phyloP scores from a whole-genome alignment of 2,113 vertebrate genomes.

The Sakesphorus luctuosus region DNA sequence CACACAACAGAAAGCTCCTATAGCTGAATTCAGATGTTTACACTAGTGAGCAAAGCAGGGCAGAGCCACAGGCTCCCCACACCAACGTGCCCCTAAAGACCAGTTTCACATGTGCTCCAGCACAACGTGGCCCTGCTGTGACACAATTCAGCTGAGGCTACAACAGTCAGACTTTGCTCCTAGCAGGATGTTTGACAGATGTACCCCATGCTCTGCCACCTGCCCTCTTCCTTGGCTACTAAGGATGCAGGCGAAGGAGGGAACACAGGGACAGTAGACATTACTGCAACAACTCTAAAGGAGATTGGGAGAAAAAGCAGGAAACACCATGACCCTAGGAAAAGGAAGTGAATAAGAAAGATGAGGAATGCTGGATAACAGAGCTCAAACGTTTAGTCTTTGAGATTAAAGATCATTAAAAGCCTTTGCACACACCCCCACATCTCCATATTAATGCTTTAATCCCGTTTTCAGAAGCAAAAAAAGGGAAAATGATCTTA shows the following conservation, averaged over 20 bases:
- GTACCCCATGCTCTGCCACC: accelerated
- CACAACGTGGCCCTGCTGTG: accelerated
- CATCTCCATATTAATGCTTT: neutral
- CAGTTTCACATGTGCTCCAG: accelerated
- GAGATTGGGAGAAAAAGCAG: neutral
- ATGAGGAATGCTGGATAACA: neutral
- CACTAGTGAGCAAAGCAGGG: accelerated
- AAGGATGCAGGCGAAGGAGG: neutral
- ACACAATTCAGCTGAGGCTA: neutral
- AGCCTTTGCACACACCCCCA: neutral
- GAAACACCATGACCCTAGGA: neutral
- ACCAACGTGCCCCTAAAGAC: accelerated
- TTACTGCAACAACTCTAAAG: accelerated
- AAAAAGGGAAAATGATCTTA: neutral
- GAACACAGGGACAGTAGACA: neutral
- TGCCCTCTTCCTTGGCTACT: neutral
- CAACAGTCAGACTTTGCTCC: neutral
- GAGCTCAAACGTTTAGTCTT: neutral
- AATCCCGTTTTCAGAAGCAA: neutral
- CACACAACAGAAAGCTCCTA: neutral
- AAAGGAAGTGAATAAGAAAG: neutral
- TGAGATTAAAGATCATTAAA: neutral
- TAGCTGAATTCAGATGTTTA: too few species aligned
- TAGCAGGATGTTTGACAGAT: neutral
- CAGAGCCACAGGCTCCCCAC: accelerated